Evolutionary conservation across 1,140 invertebrate species (phyloP), one percentile per base, ranked within the genome.

Genomic region (Psilanteris sp.): DNA sequence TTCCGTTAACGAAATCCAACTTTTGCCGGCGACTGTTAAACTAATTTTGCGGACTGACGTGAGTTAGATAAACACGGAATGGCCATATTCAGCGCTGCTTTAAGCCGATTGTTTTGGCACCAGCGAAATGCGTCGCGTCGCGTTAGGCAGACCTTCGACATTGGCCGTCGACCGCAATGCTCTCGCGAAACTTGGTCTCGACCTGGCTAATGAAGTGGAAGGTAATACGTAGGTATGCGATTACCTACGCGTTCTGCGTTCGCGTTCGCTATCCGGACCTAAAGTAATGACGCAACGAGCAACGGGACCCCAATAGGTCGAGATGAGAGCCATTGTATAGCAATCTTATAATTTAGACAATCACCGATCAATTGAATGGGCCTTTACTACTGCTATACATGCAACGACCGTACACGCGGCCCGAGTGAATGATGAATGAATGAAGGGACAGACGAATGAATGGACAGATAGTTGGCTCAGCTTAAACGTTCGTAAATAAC

Each of bases 271-370:
- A 85, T 84, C 78, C 81, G 82, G 81, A 82, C 79, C 80, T 87
- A 85, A 87, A 88, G 85, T 85, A 86, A 77, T 88, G 87, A 88
- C 85, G 87, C 81, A 88, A 88, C 85, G 75, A 76, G 80, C 71
- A 83, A 86, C 86, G 86, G 86, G 86, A 87, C 85, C 87, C 86
- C 86, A 88, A 89, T 89, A 88, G 86, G 84, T 86, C 85, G 85
- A 87, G 86, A 89, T 88, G 87, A 88, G 86, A 87, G 86, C 87
- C 86, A 89, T 88, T 89, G 87, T 88, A 89, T 89, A 83, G 87
- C 87, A 89, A 89, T 89, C 87, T 89, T 89, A 89, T 89, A 89
- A 89, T 89, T 89, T 89, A 88, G 87, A 89, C 87, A 88, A 89
- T 88, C 87, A 88, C 87, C 86, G 87, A 89, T 88, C 87, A 88